Conservation (phyloP, 2,888 invertebrate species). For the Sminthurinus aureus region DNA sequence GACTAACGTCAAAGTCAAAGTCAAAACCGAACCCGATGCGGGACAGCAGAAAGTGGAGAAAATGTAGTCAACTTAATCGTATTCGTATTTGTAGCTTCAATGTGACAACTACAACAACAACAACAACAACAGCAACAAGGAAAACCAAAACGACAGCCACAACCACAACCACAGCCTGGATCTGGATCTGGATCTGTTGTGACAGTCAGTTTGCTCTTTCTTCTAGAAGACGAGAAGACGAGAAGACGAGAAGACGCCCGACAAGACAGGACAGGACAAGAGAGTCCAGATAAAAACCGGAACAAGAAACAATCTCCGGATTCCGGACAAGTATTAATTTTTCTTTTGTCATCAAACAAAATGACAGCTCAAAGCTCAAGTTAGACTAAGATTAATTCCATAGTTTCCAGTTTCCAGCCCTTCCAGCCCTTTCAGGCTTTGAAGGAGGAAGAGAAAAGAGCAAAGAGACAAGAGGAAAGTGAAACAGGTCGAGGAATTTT, state of each 20-base stretch:
- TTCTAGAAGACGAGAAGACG: too few relatives aligned
- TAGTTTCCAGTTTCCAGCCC: too few relatives aligned
- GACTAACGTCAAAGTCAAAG: too few relatives aligned
- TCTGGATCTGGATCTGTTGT: not conserved
- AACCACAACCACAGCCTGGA: not conserved
- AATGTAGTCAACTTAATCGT: too few relatives aligned
- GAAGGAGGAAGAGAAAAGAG: not conserved
- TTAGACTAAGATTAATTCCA: not conserved
- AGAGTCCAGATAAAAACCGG: not conserved
- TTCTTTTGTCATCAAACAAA: conserved; percentile 1
- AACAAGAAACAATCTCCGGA: not conserved
- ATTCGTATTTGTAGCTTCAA: too few relatives aligned
- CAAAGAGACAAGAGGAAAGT: not conserved
- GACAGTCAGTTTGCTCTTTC: too few relatives aligned
- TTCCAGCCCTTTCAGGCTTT: too few relatives aligned
- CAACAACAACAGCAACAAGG: too few relatives aligned
- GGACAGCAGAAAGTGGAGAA: too few relatives aligned
- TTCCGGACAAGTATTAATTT: not conserved
- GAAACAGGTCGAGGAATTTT: not conserved
- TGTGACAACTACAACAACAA: too few relatives aligned
- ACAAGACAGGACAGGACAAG: not conserved
- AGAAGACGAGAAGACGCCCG: too few relatives aligned
- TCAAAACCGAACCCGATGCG: too few relatives aligned
- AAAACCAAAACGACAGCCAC: not conserved
- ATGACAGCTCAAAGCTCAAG: not conserved